A percentile compares a stretch with the other conserved stretches of the same genome.
phyloP scores from a whole-genome alignment of 2,797 vertebrate genomes.

The Hydrophis major region DNA sequence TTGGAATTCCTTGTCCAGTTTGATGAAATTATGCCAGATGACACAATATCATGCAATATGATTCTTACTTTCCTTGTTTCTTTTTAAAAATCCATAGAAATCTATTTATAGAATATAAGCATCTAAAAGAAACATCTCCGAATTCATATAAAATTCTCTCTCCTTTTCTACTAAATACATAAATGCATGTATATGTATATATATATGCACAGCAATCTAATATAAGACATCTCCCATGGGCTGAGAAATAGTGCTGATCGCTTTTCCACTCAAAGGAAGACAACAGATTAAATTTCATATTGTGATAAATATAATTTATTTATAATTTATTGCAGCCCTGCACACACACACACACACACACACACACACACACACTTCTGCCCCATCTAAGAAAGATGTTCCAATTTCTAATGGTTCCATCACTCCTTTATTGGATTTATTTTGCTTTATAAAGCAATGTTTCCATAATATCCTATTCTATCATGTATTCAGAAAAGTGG shows the following conservation, averaged over 20 bases:
- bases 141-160: background rate
- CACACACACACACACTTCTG: background rate
- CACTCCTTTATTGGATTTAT: background rate
- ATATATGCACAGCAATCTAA: background rate
- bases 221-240: background rate
- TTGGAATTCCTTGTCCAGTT: background rate
- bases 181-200: background rate
- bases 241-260: background rate
- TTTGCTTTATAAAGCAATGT: conserved; percentile 40
- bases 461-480: conserved; percentile 4
- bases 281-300: conserved; percentile 9
- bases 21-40: background rate
- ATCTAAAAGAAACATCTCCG: background rate
- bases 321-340: background rate
- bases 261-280: background rate
- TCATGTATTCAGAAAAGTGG: conserved; percentile 11
- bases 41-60: background rate
- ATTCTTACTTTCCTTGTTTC: background rate
- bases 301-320: background rate
- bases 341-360: background rate
- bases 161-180: background rate
- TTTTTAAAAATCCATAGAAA: background rate
- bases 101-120: background rate
- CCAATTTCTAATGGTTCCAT: conserved; percentile 20
- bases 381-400: conserved; percentile 18